Base-by-base conservation (phyloP, 1,140 invertebrate species). In the Chelonus insularis region DNA sequence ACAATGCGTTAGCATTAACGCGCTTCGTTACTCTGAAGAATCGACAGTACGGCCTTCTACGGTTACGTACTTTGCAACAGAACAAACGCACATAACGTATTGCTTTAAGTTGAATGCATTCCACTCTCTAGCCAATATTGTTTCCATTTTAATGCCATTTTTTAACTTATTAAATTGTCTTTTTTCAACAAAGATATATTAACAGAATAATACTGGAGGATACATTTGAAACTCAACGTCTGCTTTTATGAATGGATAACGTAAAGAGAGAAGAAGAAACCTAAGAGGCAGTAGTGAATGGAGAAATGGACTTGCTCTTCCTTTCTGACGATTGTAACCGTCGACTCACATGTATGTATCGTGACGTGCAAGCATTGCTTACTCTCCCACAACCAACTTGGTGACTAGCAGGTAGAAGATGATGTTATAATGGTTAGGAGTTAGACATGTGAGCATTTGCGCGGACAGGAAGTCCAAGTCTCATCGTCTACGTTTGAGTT, bases 341-440 rank as follows among this genome's bases (percentile, higher is more conserved):
- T 16, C 20, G 29, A 21, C 50, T 32, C 52, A 59, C 54, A 59
- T 41, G 48, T 51, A 41, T 20, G 75, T 76, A 72, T 74, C 71
- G 72, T 74, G 74, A 75, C 72, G 68, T 69, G 73, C 67, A 62
- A 77, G 73, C 74, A 68, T 76, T 78, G 79, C 74, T 81, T 80
- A 80, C 77, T 80, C 78, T 80, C 78, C 78, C 78, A 81, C 79
- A 80, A 78, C 77, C 71, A 36, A 52, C 54, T 41, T 59, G 57
- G 57, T 41, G 45, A 63, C 62, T 63, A 67, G 72, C 68, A 68
- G 72, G 76, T 73, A 75, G 73, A 71, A 75, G 76, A 80, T 80
- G 77, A 79, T 79, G 73, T 77, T 74, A 79, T 80, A 79, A 80
- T 80, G 72, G 75, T 72, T 76, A 74, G 69, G 72, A 77, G 72